Conservation (phyloP, 2,113 vertebrate genomes). For the Sarotherodon lohbergeri region DNA sequence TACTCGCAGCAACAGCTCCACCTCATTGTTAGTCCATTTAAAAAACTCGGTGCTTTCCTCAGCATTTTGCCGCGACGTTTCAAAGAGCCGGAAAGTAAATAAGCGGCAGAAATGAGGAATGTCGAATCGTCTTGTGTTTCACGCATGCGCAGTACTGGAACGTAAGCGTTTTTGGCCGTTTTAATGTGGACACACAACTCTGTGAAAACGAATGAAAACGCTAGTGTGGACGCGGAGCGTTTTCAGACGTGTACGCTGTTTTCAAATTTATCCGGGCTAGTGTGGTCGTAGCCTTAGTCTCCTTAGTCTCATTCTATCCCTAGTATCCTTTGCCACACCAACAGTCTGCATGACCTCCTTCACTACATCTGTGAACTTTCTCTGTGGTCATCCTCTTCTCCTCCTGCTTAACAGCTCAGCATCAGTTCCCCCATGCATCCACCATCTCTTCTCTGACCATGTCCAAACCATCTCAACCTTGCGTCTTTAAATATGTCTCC, state of each 20-base stretch:
- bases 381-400: background rate
- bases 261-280: background rate
- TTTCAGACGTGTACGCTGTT: background rate
- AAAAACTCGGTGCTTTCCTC: background rate
- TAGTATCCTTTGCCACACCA: background rate
- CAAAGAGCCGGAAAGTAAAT: no score
- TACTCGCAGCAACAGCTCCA: background rate
- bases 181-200: background rate
- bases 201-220: background rate
- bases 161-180: background rate
- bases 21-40: background rate
- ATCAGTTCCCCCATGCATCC: background rate
- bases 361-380: background rate
- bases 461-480: background rate
- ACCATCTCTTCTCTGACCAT: background rate
- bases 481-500: background rate
- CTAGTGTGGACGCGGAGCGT: background rate
- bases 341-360: background rate
- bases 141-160: background rate
- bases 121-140: background rate
- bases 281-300: background rate
- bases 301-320: background rate
- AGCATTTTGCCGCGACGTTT: background rate
- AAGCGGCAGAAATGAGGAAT: no score
- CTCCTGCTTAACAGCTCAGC: background rate